Base-by-base conservation (phyloP, 2,888 invertebrate genomes). In the Ennomos fuscantarius region DNA sequence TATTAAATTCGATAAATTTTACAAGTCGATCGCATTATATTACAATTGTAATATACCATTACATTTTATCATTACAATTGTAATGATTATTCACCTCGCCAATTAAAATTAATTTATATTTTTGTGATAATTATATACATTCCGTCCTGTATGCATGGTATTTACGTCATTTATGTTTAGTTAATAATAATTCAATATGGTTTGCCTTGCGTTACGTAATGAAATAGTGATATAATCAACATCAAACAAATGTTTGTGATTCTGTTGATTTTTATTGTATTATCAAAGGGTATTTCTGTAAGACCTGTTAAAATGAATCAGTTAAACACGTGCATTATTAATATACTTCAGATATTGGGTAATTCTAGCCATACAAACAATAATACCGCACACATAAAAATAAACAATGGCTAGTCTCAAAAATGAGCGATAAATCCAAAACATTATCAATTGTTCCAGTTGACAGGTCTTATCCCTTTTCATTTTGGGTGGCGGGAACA, bases 121-220 rank as follows among this genome's bases (percentile, higher is more conserved):
- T 74, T 80, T 88, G 89, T 89, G 88, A 89, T 89, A 88, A 79
- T 79, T 76, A 48, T 53, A 52, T 39, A 33, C 32, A 78, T 72
- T 81, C 82, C 81, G 82, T 87, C 82, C 81, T 49, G 40, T 41
- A 44, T 52, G 33, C 40, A 46, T 56, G 49, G 39, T 55, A 51
- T 55, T 63, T 62, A 58, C 63, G 58, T 65, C 59, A 65, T 60
- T 74, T 68, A 61, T 66, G 60, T 64, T 62, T 71, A 70, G 68
- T 3, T 72, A 66, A 68, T 65, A 57, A 48, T 55, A 64, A 62
- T 63, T 65, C 50, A 72, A 80, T 77, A 52, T 52, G 92, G 91
- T 91, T n/a, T 86, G 89, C 90, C 91, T 91, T 89, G 78, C 82
- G 72, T 83, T 87, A 91, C 91, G 91, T 91, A 82, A 82, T 70